A percentile compares a stretch with the other conserved stretches of the same genome.
These are phyloP conservation scores for Heloderma charlesbogerti DNA, from an alignment of 2,113 vertebrate species.

Conservation along the genomic window DNA sequence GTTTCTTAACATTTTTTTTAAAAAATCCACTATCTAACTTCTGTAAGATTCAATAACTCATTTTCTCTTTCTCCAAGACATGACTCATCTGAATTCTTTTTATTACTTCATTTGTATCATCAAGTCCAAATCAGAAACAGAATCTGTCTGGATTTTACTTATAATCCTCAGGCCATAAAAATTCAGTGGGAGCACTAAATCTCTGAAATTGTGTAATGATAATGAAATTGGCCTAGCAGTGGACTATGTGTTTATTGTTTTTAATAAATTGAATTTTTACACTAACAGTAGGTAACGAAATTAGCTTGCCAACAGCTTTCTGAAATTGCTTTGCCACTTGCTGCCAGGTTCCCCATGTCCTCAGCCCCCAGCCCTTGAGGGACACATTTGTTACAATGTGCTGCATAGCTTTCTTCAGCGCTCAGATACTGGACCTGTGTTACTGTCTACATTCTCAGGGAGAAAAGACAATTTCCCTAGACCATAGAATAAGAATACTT, in stretches of 20 bases:
- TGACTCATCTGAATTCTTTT: constrained; percentile 63
- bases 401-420: neutral
- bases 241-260: constrained; percentile 38
- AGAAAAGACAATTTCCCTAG: neutral
- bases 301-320: constrained; percentile 6
- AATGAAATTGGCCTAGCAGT: constrained; percentile 47
- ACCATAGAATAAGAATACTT: neutral
- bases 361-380: neutral
- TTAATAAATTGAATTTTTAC: constrained; percentile 53
- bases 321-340: constrained; percentile 15
- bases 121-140: constrained; percentile 64
- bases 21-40: constrained; percentile 40
- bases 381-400: neutral
- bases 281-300: constrained; percentile 27
- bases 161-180: constrained; percentile 55
- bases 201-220: constrained; percentile 45
- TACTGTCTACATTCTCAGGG: neutral
- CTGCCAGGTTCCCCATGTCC: constrained; percentile 7
- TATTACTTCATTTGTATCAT: constrained; percentile 48
- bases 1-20: neutral
- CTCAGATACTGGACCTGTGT: neutral
- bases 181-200: constrained; percentile 47
- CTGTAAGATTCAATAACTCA: constrained; percentile 51
- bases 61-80: constrained; percentile 63
- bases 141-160: constrained; percentile 59